phyloP scores from a whole-genome alignment of 1,140 invertebrate genomes.

The Bicyclus anynana region DNA sequence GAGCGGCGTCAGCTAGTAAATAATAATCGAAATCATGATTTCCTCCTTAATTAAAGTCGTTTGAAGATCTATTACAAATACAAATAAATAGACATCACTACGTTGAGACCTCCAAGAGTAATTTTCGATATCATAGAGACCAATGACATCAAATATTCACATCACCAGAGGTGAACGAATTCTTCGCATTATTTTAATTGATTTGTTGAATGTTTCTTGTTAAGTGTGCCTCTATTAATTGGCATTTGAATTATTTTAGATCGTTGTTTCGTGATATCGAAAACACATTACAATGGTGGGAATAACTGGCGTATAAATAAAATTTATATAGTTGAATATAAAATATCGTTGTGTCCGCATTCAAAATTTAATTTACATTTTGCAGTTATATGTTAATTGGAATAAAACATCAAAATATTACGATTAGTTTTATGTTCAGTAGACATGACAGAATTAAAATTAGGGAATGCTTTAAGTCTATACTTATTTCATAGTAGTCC shows the following conservation, averaged over 20 bases:
- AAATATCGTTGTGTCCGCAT: too few species aligned
- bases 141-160: slow-evolving; percentile 27
- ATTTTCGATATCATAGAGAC: slow-evolving; percentile 23
- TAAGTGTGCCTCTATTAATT: slow-evolving; percentile 63
- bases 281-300: not conserved
- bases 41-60: too few species aligned
- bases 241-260: slow-evolving; percentile 22
- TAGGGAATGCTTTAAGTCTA: too few species aligned
- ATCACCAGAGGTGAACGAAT: slow-evolving; percentile 65
- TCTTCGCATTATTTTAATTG: slow-evolving; percentile 70
- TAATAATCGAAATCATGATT: too few species aligned
- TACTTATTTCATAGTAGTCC: too few species aligned
- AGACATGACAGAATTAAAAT: too few species aligned
- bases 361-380: too few species aligned
- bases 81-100: slow-evolving; percentile 23
- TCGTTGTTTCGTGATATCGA: not conserved
- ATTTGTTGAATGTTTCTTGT: slow-evolving; percentile 69
- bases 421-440: too few species aligned
- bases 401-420: too few species aligned
- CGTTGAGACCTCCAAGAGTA: slow-evolving; percentile 24
- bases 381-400: too few species aligned
- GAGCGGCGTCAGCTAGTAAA: too few species aligned
- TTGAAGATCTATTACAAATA: not conserved
- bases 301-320: not conserved
- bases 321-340: not conserved